phyloP scores from a whole-genome alignment of 2,113 vertebrate genomes.

The Campylorhamphus procurvoides region DNA sequence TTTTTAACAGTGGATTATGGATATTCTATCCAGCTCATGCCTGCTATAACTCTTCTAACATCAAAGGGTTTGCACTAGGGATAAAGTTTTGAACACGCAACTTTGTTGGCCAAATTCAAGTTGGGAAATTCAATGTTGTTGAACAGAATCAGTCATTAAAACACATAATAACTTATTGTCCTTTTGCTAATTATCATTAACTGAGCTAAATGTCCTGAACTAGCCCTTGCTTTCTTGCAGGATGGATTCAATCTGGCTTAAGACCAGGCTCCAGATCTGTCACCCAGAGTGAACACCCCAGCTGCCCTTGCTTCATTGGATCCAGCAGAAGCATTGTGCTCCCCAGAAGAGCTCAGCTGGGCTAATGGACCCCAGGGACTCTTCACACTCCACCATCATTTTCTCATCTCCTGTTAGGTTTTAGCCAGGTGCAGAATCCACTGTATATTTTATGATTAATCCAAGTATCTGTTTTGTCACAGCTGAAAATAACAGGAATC shows the following conservation, averaged over 20 bases:
- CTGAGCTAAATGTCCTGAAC: conserved; percentile 51
- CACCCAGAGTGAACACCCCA: background rate
- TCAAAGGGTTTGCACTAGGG: conserved; percentile 45
- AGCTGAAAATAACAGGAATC: background rate
- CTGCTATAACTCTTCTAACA: conserved; percentile 54
- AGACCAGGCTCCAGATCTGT: background rate
- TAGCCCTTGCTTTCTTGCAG: conserved; percentile 44
- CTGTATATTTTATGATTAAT: background rate
- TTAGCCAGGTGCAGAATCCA: background rate
- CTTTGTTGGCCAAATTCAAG: conserved; percentile 42
- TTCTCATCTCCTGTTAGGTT: background rate
- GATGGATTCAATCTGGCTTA: conserved; percentile 18
- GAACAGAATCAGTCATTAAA: conserved; percentile 55
- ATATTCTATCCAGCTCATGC: conserved; percentile 58
- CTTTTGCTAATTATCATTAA: conserved; percentile 49
- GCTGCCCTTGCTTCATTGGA: background rate
- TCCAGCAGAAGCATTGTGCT: background rate
- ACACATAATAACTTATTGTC: conserved; percentile 54
- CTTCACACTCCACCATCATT: background rate
- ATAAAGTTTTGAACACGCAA: conserved; percentile 44
- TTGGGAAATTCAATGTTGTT: conserved; percentile 53
- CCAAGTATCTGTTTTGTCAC: background rate
- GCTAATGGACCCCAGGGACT: background rate
- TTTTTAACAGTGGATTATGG: conserved; percentile 54
- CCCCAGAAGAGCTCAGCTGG: background rate